Evolutionary conservation across 2,888 invertebrate genomes (phyloP).

Genomic region (Zygothrica quintamaculata): DNA sequence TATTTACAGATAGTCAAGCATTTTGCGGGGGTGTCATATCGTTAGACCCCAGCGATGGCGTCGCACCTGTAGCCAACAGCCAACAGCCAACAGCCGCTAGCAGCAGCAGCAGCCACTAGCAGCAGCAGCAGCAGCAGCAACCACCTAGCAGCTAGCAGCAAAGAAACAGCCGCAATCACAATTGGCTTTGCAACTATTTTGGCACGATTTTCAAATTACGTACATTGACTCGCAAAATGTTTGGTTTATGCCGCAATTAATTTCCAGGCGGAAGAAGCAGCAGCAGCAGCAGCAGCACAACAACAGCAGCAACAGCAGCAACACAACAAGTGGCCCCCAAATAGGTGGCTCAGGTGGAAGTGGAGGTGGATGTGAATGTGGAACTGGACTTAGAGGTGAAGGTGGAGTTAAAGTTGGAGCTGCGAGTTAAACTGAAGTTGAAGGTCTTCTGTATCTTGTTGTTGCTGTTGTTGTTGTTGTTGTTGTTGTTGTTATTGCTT

Average conservation of each 20-base stretch:
- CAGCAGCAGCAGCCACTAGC: neutral
- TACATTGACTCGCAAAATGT: constrained; percentile 79
- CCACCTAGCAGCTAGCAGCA: too few relatives aligned
- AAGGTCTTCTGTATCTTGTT: constrained; percentile 71
- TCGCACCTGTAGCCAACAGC: constrained; percentile 49
- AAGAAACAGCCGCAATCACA: constrained; percentile 43
- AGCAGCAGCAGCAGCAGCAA: constrained; percentile 7
- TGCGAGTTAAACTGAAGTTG: constrained; percentile 56
- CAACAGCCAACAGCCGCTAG: neutral
- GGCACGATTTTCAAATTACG: constrained; percentile 80
- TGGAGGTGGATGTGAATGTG: constrained; percentile 7
- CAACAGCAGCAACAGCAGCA: constrained; percentile 6
- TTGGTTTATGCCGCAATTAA: constrained; percentile 79
- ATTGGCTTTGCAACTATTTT: constrained; percentile 74
- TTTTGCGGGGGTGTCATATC: constrained; percentile 66
- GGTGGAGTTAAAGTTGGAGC: constrained; percentile 16
- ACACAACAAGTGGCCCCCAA: constrained; percentile 39
- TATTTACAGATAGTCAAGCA: constrained; percentile 52
- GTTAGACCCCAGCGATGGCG: constrained; percentile 46
- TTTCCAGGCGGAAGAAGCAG: constrained; percentile 76
- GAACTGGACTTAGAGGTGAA: constrained; percentile 1
- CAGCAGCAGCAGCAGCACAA: constrained; percentile 14
- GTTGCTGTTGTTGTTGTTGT: too few relatives aligned
- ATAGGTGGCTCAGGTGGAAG: constrained; percentile 32
- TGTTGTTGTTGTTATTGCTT: too few relatives aligned